Evolutionary conservation across 2,888 invertebrate species (phyloP), one percentile per base, ranked within the genome.

Genomic region (Ormyrus nitidulus): DNA sequence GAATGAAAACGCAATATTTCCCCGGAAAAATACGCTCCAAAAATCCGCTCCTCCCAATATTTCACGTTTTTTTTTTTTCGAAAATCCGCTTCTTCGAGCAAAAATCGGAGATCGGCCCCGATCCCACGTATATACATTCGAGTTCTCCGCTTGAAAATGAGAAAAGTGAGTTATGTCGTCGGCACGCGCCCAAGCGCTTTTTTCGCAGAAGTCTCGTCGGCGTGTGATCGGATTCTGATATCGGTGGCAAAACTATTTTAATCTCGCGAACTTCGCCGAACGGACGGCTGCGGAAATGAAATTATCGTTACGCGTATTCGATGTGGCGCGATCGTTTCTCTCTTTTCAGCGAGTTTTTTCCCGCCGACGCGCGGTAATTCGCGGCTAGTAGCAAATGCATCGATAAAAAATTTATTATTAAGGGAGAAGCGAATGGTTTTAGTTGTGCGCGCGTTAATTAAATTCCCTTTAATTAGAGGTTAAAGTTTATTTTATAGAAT

Each of bases 181-280:
- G 64, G 58, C 64, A 69, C 34, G 69, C 34, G 56, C 13, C 3
- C 19, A 46, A 34, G 51, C 53, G 19, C 46, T 72, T 72, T 72
- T 19, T 19, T 19, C 19, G 1, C 19, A 19, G 2, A 19, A 34
- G 64, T n/a, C 62, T 54, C 58, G 66, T 66, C 2, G 11, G 44
- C n/a, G 53, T 61, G 6, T 9, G 74, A 72, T 78, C 78, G 78
- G 61, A 48, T 53, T 71, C 61, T 61, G 78, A 78, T 78, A 78
- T 66, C 61, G 70, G 48, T 10, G 64, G 75, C 49, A 19, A 71
- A 80, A 80, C 75, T 80, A 80, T 80, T 80, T 80, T 80, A 75
- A 80, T 75, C 79, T 80, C 66, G 46, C 13, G 13, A 53, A 69
- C 44, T 62, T 69, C 58, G 19, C n/a, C 53, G 10, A 54, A 5